Evolutionary conservation across 2,888 invertebrate species (phyloP).

Genomic region (Phragmatobia fuliginosa): DNA sequence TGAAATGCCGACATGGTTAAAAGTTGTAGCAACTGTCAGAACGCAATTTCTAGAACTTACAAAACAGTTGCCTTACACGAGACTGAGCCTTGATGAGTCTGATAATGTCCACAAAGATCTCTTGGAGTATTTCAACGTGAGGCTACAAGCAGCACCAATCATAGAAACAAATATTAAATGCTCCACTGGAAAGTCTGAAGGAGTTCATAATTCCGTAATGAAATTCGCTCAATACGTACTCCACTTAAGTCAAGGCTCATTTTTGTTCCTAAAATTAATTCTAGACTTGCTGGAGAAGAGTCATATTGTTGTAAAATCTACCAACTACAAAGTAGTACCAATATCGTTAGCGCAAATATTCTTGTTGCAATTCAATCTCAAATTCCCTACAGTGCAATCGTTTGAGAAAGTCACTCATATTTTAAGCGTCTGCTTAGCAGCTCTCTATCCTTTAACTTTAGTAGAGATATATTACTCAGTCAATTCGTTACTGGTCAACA

Average conservation of each 20-base stretch:
- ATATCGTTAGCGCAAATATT: conserved; percentile 96
- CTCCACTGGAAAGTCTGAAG: conserved; percentile 88
- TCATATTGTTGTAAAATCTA: conserved; percentile 96
- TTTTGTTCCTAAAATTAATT: conserved; percentile 96
- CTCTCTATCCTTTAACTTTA: conserved; percentile 95
- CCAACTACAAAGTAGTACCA: conserved; percentile 96
- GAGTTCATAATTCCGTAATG: conserved; percentile 88
- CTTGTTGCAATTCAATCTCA: conserved; percentile 95
- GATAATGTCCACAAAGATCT: conserved; percentile 95
- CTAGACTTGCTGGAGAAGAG: conserved; percentile 97
- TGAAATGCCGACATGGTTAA: conserved; percentile 95
- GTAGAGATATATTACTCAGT: conserved; percentile 97
- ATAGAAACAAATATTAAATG: conserved; percentile 94
- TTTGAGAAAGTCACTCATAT: conserved; percentile 96
- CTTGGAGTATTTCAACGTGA: conserved; percentile 94
- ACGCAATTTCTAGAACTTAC: conserved; percentile 94
- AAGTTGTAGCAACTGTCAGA: conserved; percentile 95
- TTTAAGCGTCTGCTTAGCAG: conserved; percentile 95
- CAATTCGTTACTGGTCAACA: conserved; percentile 93
- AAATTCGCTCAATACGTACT: conserved; percentile 95
- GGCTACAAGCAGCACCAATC: conserved; percentile 92
- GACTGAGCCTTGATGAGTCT: conserved; percentile 91
- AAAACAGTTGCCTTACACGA: conserved; percentile 93
- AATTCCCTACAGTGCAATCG: conserved; percentile 95
- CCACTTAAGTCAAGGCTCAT: conserved; percentile 94